Conservation (phyloP, 2,888 invertebrate species). For the Chirona hameri region DNA sequence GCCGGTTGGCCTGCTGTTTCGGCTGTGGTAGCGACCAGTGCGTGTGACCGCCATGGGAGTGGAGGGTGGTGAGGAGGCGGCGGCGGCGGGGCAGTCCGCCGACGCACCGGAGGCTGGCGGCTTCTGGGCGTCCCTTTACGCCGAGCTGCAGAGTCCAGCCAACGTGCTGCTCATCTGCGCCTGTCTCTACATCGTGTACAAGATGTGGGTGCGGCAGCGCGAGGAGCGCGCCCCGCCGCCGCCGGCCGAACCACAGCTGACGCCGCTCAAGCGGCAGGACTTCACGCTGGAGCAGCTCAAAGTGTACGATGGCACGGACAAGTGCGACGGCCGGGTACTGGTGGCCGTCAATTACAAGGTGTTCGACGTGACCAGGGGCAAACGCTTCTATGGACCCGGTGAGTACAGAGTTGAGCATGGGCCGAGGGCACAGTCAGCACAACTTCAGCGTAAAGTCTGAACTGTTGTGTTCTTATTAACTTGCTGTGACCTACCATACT, state of each 20-base stretch:
- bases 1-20: background rate
- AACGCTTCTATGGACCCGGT: constrained; percentile 93
- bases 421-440: no score
- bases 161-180: constrained; percentile 47
- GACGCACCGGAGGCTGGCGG: background rate
- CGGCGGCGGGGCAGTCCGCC: background rate
- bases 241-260: constrained; percentile 60
- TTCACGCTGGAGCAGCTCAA: constrained; percentile 83
- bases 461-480: no score
- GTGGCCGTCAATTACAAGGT: constrained; percentile 92
- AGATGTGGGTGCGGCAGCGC: constrained; percentile 42
- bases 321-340: constrained; percentile 75
- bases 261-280: constrained; percentile 77
- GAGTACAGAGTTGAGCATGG: constrained; percentile 42
- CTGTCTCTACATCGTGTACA: constrained; percentile 47
- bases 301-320: constrained; percentile 77
- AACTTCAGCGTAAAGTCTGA: no score
- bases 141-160: constrained; percentile 37
- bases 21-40: no score
- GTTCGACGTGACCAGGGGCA: constrained; percentile 89
- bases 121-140: background rate
- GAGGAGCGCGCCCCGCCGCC: constrained; percentile 23
- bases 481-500: no score
- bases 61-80: background rate
- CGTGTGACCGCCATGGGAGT: background rate